Base-by-base conservation (phyloP, 2,797 vertebrate genomes). In the Paramormyrops hopkinsi region DNA sequence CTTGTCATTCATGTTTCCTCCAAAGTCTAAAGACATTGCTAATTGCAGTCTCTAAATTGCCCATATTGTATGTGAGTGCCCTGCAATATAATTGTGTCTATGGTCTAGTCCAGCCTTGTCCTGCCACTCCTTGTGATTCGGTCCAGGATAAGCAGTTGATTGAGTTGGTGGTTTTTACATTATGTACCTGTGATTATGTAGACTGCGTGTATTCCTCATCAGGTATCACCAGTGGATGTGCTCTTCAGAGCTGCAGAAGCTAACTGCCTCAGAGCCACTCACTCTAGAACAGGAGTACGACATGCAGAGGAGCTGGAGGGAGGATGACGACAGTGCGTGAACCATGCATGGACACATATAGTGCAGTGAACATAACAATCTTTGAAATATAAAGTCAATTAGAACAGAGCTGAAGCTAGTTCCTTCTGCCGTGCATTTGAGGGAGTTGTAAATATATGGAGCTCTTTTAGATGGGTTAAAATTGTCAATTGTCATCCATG, bases 181-280 rank as follows among this genome's bases (percentile, higher is more conserved):
- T 79, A 7, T 44, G 17, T 79, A 44, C 44, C 17, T n/a, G 73
- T 44, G 17, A 41, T 44, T 19, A 41, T 19, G 37, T 44, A 79
- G 79, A 50, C 12, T 25, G 44, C 4, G 1, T 46, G 14, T 56
- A 29, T 87, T 84, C 6, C 3, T 54, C 12, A 11, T 79, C 91
- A 97, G 98, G 92, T 99, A 99, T 93, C 98, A 99, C 0, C 93
- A 97, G 88, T 99, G 98, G 98, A 99, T 99, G 98, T 95, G 96
- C 90, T 98, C 97, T 0, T 94, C 96, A 33, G 98, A 99, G 91
- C 95, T 99, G 86, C 97, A 96, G 96, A 96, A 92, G 85, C 94
- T 99, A 92, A 99, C 98, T 0, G 97, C 98, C 1, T 99, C 98
- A 0, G 97, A 99, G 90, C 98, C 98, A 0, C 95, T 99, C 91